Conservation (phyloP, 2,888 invertebrate genomes). For the Didymodactylos carnosus region DNA sequence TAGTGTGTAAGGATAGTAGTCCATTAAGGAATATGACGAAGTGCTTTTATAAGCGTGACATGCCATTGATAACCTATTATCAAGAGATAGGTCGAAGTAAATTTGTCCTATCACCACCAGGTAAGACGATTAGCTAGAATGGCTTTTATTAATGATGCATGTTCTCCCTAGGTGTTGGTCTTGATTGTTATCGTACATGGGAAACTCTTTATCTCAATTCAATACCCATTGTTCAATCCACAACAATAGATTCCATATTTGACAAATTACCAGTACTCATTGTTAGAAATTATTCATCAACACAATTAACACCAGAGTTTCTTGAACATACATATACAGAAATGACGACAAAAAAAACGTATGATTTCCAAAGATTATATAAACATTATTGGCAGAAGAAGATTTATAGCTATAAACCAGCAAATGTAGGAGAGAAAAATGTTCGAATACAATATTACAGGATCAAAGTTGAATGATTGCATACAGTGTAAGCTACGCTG, state of each 20-base stretch:
- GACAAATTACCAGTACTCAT: neutral
- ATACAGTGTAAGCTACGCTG: too few species aligned
- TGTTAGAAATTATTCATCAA: neutral
- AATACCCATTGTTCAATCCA: neutral
- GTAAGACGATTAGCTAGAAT: too few species aligned
- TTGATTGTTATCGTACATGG: neutral
- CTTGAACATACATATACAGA: neutral
- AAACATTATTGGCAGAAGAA: neutral
- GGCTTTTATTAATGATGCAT: too few species aligned
- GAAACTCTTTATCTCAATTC: neutral
- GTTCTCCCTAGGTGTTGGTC: too few species aligned
- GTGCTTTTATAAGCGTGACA: neutral
- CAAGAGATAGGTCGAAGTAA: neutral
- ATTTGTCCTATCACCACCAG: neutral
- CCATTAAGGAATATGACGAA: neutral
- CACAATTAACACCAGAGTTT: neutral
- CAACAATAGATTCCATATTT: neutral
- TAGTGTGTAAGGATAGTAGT: neutral
- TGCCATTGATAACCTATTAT: neutral
- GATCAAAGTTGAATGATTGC: too few species aligned
- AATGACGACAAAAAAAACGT: neutral
- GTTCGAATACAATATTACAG: too few species aligned
- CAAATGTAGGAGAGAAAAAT: too few species aligned
- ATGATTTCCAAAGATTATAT: neutral
- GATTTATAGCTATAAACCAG: too few species aligned